These are phyloP conservation scores for Gadus chalcogrammus DNA, from an alignment of 2,113 vertebrate species.

Conservation along the genomic window DNA sequence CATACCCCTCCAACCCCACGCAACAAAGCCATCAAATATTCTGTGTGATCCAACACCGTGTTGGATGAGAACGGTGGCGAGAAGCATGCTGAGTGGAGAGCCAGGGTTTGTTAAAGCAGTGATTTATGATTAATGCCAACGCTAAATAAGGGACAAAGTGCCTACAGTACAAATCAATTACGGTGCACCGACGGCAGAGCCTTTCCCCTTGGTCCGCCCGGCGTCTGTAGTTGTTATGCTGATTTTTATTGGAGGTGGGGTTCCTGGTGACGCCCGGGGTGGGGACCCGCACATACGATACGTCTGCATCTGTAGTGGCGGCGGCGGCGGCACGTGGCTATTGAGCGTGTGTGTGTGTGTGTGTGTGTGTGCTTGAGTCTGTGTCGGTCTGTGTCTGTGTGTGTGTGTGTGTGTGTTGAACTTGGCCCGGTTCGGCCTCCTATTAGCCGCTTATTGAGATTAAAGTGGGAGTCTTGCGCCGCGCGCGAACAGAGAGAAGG, in stretches of 20 bases:
- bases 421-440: conserved; percentile 56
- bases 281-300: conserved; percentile 57
- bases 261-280: conserved; percentile 37
- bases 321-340: conserved; percentile 42
- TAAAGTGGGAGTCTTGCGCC: conserved; percentile 63
- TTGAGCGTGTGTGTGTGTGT: not conserved
- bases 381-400: too few species aligned
- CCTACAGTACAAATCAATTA: conserved; percentile 77
- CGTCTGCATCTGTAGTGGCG: conserved; percentile 65
- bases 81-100: conserved; percentile 73
- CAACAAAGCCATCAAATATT: conserved; percentile 78
- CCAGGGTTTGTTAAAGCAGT: conserved; percentile 77
- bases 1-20: conserved; percentile 11
- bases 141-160: conserved; percentile 76
- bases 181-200: conserved; percentile 70
- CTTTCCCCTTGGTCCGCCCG: conserved; percentile 66
- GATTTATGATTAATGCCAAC: conserved; percentile 81
- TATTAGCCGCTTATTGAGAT: conserved; percentile 66
- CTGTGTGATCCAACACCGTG: conserved; percentile 74
- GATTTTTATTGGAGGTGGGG: conserved; percentile 67
- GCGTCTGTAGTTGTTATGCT: conserved; percentile 69
- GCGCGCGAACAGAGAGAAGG: conserved; percentile 13
- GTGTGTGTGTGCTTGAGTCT: not conserved
- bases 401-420: conserved; percentile 22
- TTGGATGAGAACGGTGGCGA: conserved; percentile 41